phyloP scores from a whole-genome alignment of 1,140 invertebrate genomes.

The Zaprionus lachaisei region DNA sequence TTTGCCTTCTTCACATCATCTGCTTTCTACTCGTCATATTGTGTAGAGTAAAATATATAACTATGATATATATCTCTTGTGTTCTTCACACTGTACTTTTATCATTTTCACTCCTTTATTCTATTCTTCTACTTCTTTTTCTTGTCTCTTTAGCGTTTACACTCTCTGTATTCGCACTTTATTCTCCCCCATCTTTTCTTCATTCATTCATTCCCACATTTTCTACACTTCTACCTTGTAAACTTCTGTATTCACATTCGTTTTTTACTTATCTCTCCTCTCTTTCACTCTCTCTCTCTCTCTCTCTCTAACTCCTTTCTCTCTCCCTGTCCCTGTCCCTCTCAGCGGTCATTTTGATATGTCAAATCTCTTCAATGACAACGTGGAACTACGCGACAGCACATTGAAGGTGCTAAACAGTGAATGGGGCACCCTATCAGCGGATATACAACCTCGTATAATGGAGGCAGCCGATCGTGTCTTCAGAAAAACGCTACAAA shows the following conservation, averaged over 20 bases:
- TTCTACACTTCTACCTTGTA: too few species aligned
- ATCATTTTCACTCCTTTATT: too few species aligned
- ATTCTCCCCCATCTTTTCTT: too few species aligned
- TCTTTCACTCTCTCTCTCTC: background rate
- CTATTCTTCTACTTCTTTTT: too few species aligned
- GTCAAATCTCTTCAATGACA: conserved; percentile 59
- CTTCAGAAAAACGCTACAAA: conserved; percentile 35
- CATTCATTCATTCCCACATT: too few species aligned
- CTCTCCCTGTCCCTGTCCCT: background rate
- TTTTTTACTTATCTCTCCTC: background rate
- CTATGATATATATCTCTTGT: too few species aligned
- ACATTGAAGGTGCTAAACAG: conserved; percentile 57
- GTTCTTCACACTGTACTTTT: too few species aligned
- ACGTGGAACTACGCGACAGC: conserved; percentile 57
- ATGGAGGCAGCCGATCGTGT: conserved; percentile 39
- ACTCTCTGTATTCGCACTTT: too few species aligned
- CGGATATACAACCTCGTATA: conserved; percentile 59
- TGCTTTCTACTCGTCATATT: too few species aligned
- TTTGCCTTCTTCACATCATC: too few species aligned
- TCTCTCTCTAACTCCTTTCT: background rate
- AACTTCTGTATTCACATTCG: background rate
- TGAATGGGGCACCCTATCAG: conserved; percentile 48
- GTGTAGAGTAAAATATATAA: too few species aligned
- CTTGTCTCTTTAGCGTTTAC: background rate
- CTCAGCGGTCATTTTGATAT: conserved; percentile 54